Evolutionary conservation across 1,140 invertebrate genomes (phyloP).

Genomic region (Zaprionus tsacasi): DNA sequence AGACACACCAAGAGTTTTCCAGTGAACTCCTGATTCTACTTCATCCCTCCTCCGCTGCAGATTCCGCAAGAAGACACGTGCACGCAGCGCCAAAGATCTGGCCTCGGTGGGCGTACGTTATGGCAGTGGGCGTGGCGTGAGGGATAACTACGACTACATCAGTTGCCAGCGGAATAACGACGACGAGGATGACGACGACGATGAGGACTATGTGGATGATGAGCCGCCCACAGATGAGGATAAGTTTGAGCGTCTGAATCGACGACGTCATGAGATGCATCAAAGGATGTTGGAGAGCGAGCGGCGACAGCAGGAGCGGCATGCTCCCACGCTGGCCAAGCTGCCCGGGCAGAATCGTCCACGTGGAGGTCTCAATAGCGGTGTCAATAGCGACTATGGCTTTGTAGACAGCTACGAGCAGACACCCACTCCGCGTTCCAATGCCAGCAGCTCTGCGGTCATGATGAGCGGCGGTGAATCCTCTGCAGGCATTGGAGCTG

Average conservation of each 20-base stretch:
- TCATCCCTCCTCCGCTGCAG: slow-evolving; percentile 20
- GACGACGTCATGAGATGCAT: slow-evolving; percentile 79
- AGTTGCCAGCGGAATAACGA: slow-evolving; percentile 45
- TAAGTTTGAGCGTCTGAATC: slow-evolving; percentile 79
- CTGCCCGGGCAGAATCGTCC: slow-evolving; percentile 54
- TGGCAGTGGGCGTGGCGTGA: slow-evolving; percentile 54
- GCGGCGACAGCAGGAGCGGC: slow-evolving; percentile 64
- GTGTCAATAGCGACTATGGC: slow-evolving; percentile 69
- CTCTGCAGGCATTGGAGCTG: slow-evolving; percentile 45
- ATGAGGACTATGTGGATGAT: slow-evolving; percentile 78
- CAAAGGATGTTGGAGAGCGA: slow-evolving; percentile 81
- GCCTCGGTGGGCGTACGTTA: slow-evolving; percentile 50
- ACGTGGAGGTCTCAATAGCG: slow-evolving; percentile 37
- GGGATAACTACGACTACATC: slow-evolving; percentile 81
- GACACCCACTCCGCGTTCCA: slow-evolving; percentile 73
- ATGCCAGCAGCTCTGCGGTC: slow-evolving; percentile 69
- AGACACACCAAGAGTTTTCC: not conserved
- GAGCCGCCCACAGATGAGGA: slow-evolving; percentile 81
- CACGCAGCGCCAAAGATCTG: slow-evolving; percentile 73
- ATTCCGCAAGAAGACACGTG: slow-evolving; percentile 78
- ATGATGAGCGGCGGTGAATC: slow-evolving; percentile 71
- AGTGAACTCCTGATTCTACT: not conserved
- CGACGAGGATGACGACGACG: slow-evolving; percentile 72
- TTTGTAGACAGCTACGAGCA: slow-evolving; percentile 83
- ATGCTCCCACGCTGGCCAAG: slow-evolving; percentile 60